Conservation (phyloP, 2,888 invertebrate species). For the Papilio gigon region DNA sequence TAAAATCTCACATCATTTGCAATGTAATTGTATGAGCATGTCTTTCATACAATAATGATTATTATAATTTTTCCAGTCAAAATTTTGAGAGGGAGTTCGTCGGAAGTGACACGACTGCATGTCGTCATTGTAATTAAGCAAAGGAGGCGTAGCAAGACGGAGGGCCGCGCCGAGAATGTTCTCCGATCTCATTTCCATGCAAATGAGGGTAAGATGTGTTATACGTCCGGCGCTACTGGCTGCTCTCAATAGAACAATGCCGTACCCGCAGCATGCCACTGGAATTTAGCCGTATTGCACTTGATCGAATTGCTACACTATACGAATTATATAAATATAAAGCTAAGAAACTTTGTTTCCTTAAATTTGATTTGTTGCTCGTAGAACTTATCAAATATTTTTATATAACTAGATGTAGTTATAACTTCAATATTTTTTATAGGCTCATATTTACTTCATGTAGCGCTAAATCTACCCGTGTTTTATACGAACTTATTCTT, state of each 20-base stretch:
- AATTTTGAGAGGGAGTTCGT: constrained; percentile 17
- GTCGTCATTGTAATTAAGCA: constrained; percentile 76
- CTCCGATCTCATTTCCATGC: constrained; percentile 80
- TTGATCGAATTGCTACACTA: constrained; percentile 34
- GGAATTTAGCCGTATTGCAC: constrained; percentile 35
- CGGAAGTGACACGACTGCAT: constrained; percentile 54
- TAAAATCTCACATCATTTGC: no score
- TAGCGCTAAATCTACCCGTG: no score
- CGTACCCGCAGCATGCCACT: constrained; percentile 45
- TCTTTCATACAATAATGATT: background rate
- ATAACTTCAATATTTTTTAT: no score
- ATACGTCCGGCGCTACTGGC: constrained; percentile 61
- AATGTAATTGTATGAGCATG: no score
- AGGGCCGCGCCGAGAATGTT: constrained; percentile 71
- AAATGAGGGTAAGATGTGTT: constrained; percentile 75
- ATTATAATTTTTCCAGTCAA: constrained; percentile 1
- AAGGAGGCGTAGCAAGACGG: constrained; percentile 75
- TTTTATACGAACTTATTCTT: background rate
- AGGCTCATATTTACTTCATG: no score
- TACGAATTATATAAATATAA: constrained; percentile 21
- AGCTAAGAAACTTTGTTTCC: background rate
- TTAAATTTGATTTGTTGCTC: background rate
- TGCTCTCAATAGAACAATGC: constrained; percentile 53
- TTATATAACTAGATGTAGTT: background rate
- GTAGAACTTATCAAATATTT: background rate